Conservation (phyloP, 2,797 vertebrate species). For the Triplophysa bombifrons region DNA sequence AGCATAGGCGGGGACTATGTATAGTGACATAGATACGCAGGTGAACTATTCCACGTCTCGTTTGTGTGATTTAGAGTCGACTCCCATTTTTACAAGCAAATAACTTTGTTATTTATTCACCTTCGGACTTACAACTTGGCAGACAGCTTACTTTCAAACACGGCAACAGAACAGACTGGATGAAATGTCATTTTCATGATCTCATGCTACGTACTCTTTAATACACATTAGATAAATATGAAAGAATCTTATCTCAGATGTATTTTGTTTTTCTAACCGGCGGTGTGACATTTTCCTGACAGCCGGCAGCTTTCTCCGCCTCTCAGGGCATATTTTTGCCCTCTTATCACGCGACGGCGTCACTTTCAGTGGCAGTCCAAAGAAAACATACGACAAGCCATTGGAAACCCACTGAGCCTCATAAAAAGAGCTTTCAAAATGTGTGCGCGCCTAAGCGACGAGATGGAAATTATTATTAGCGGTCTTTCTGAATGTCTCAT, state of each 20-base stretch:
- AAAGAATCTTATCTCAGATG: background rate
- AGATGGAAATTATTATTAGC: conserved; percentile 53
- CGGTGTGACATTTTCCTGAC: conserved; percentile 10
- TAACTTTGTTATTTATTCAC: too few relatives aligned
- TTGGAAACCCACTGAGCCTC: conserved; percentile 46
- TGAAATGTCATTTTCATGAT: too few relatives aligned
- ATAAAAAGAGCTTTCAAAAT: conserved; percentile 34
- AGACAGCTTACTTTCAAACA: too few relatives aligned
- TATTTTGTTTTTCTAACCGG: background rate
- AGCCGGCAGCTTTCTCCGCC: conserved; percentile 19
- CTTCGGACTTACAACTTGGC: too few relatives aligned
- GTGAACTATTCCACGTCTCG: too few relatives aligned
- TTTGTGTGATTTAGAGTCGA: too few relatives aligned
- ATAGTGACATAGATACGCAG: too few relatives aligned
- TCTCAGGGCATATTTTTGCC: conserved; percentile 17
- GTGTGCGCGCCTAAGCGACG: conserved; percentile 38
- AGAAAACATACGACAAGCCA: conserved; percentile 30
- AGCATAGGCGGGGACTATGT: too few relatives aligned
- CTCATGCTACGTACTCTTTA: background rate
- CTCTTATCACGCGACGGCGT: conserved; percentile 1
- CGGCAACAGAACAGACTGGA: too few relatives aligned
- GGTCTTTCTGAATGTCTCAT: conserved; percentile 38
- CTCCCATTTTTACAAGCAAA: too few relatives aligned
- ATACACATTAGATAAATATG: background rate
- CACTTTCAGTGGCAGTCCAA: conserved; percentile 27